Conservation (phyloP, 2,113 vertebrate genomes). For the Hyaena hyaena region DNA sequence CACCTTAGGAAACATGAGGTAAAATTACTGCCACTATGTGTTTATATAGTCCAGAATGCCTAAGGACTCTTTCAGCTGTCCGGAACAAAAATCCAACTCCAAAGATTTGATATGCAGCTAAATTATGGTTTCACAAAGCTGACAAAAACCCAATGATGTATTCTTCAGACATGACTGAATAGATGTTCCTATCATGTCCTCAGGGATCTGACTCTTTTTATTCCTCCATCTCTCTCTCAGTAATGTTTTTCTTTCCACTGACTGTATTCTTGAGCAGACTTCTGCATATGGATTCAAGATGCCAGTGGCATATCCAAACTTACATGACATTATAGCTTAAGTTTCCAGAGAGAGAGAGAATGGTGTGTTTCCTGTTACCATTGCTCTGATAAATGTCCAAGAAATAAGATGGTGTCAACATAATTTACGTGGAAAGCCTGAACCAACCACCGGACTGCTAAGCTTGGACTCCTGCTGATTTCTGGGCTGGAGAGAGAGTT, state of each 20-base stretch:
- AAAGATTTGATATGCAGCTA: constrained; percentile 29
- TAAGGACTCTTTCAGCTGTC: background rate
- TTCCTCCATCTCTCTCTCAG: background rate
- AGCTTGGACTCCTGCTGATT: background rate
- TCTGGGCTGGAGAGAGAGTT: background rate
- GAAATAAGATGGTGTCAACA: background rate
- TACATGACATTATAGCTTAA: background rate
- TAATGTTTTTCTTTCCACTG: background rate
- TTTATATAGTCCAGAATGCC: constrained; percentile 8
- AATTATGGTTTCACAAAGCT: constrained; percentile 36
- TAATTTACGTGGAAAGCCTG: background rate
- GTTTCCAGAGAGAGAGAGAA: background rate
- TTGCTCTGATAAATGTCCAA: background rate
- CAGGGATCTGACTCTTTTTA: background rate
- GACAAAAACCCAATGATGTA: background rate
- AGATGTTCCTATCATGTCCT: background rate
- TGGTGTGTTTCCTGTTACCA: background rate
- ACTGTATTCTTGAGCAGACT: background rate
- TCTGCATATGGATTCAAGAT: constrained; percentile 26
- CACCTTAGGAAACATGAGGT: background rate
- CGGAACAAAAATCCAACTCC: constrained; percentile 26
- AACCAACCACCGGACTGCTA: background rate
- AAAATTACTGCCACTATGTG: background rate
- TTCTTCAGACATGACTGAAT: background rate
- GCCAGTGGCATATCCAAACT: background rate